These are phyloP conservation scores for Saccopteryx bilineata DNA, from an alignment of 2,113 vertebrate genomes.

Conservation along the genomic window DNA sequence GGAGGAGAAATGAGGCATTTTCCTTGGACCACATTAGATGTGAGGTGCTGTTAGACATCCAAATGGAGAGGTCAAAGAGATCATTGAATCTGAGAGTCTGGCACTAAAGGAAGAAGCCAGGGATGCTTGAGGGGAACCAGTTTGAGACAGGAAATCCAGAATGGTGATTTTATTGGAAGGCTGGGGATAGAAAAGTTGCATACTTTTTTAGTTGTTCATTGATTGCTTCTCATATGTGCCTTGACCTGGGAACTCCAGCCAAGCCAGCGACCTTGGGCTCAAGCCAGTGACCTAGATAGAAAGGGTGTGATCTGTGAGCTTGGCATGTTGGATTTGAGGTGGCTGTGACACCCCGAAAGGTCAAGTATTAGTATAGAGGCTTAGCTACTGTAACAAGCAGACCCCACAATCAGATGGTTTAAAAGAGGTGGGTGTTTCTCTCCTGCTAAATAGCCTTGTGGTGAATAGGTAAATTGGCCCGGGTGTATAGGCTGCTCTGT, in stretches of 20 bases:
- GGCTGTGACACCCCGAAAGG: neutral
- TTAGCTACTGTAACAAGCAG: constrained; percentile 1
- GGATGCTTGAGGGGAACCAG: neutral
- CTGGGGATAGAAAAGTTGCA: neutral
- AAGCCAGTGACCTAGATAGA: no score
- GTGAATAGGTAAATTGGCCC: neutral
- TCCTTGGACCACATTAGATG: neutral
- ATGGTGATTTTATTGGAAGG: neutral
- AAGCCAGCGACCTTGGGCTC: no score
- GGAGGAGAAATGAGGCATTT: neutral
- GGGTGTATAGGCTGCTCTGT: neutral
- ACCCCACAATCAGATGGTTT: neutral
- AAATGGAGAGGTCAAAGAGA: neutral
- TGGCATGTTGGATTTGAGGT: neutral
- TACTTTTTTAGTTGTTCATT: no score
- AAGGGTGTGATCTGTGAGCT: neutral
- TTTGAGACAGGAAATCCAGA: neutral
- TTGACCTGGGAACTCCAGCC: no score
- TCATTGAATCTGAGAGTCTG: neutral
- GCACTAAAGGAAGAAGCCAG: neutral
- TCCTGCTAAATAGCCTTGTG: neutral
- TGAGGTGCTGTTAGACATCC: neutral
- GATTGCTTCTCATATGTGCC: no score
- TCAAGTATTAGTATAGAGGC: neutral
- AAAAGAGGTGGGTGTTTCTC: neutral